Evolutionary conservation across 2,888 invertebrate genomes (phyloP).

Genomic region (Clunio marinus): DNA sequence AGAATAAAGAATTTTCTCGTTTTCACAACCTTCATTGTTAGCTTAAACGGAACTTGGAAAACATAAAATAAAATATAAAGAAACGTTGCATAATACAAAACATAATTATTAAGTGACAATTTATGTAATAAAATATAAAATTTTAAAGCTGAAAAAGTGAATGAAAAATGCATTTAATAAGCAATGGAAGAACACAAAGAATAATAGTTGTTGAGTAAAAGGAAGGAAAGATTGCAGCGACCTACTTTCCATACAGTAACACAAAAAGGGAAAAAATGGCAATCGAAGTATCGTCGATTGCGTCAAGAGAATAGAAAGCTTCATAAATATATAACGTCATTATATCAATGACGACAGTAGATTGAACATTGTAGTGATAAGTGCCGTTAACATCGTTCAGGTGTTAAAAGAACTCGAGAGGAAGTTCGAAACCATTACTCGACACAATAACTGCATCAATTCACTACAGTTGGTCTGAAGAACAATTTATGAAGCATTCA

Average conservation of each 20-base stretch:
- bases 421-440: background rate
- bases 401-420: background rate
- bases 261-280: no score
- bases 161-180: background rate
- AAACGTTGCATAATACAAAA: background rate
- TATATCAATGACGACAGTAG: constrained; percentile 5
- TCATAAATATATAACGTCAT: background rate
- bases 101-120: background rate
- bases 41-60: background rate
- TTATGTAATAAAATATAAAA: background rate
- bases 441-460: constrained; percentile 7
- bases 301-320: background rate
- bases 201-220: no score
- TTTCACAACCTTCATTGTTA: background rate
- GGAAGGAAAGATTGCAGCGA: no score
- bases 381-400: no score
- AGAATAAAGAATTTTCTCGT: background rate
- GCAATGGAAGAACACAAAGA: background rate
- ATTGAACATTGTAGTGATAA: no score
- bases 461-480: background rate
- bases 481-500: no score
- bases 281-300: background rate
- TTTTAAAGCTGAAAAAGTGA: background rate
- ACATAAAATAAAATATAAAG: no score
- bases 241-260: no score